Evolutionary conservation across 2,113 vertebrate genomes (phyloP), one percentile per base, ranked within the genome.

Genomic region (Motacilla tschutschensis): DNA sequence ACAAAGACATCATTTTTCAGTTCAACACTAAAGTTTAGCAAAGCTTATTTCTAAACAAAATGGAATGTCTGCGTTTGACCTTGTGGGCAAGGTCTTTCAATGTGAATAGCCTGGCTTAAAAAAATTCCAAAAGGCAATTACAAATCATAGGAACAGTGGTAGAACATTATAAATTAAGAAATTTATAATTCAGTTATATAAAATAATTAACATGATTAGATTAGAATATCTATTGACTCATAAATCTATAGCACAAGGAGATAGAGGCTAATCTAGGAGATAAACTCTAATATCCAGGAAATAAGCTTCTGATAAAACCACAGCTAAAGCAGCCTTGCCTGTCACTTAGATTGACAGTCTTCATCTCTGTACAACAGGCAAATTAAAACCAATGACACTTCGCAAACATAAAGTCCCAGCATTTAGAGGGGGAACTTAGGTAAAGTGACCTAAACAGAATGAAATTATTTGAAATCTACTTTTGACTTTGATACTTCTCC

Each of bases 1-100:
- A 90, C 85, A 93, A 88, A 94, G 67, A 79, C 25, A 35, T 79
- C 16, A 47, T 58, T 87, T 93, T 87, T 73, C 82, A 85, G 41
- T 41, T 74, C 41, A 70, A 40, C 31, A 5, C 57, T 46, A 0
- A 77, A 89, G 83, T 93, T 91, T 60, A 83, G 87, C 59, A 89
- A 48, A 93, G 74, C 69, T 83, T 62, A 85, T 65, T 88, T 78
- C 91, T 59, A 81, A 83, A 89, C 41, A 76, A 70, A 95, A 78
- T 70, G 17, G 25, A 80, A 75, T 0, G 60, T 35, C 81, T 3
- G 3, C 1, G 0, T 64, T 24, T 87, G 79, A 72, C 80, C 83
- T 85, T 62, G 58, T 54, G 74, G 67, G 69, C 53, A 79, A 84
- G 51, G 20, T 36, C 18, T 84, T 84, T 85, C 50, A 64, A 48